These are phyloP conservation scores for Liposcelis brunnea DNA, from an alignment of 2,888 invertebrate species.

Conservation along the genomic window DNA sequence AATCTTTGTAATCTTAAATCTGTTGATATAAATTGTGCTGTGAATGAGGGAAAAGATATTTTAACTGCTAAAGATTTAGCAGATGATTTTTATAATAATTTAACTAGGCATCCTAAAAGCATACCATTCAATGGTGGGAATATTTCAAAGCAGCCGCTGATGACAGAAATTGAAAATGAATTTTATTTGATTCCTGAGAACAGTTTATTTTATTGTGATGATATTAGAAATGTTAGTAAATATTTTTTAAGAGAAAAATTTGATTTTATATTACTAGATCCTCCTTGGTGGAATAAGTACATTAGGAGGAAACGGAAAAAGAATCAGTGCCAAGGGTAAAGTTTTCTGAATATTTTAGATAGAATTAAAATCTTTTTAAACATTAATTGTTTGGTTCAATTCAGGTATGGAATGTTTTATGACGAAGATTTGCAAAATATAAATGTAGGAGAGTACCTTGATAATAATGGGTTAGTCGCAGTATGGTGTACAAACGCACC, in stretches of 20 bases:
- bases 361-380: constrained; percentile 3
- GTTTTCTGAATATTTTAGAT: constrained; percentile 2
- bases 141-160: constrained; percentile 30
- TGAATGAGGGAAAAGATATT: neutral
- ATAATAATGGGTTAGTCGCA: constrained; percentile 48
- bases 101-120: constrained; percentile 17
- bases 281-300: constrained; percentile 94
- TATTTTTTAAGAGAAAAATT: constrained; percentile 35
- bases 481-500: constrained; percentile 87
- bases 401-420: constrained; percentile 62
- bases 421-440: constrained; percentile 54
- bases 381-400: constrained; percentile 13
- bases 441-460: constrained; percentile 47
- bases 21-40: too few species aligned
- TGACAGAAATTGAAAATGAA: constrained; percentile 30
- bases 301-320: constrained; percentile 59
- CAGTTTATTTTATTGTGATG: constrained; percentile 48
- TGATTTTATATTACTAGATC: constrained; percentile 77
- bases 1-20: too few species aligned
- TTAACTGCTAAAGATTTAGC: constrained; percentile 23
- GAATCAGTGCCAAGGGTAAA: constrained; percentile 19
- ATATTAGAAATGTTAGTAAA: constrained; percentile 40
- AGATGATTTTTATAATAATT: constrained; percentile 26
- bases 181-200: constrained; percentile 47
- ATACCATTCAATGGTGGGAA: constrained; percentile 36